Base-by-base conservation (phyloP, 2,888 invertebrate species). In the Nomada fabriciana region DNA sequence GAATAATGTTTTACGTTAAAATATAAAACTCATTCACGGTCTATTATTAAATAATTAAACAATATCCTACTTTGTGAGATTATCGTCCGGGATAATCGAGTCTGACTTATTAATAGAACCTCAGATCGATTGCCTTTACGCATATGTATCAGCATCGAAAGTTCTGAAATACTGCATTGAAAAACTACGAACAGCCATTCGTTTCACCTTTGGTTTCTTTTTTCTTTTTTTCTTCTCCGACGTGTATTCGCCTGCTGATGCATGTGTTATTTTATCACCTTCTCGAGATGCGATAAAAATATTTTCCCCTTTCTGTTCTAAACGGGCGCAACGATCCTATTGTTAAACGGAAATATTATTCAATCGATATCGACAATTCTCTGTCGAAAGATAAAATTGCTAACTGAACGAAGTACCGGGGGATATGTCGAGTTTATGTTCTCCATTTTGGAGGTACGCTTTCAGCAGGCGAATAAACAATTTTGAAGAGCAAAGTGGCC, bases 1-100 rank as follows among this genome's bases (percentile, higher is more conserved):
- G 55, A 70, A 73, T 47, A 20, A 57, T 9, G 18, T 10, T 53
- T 68, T 73, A 80, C 79, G 81, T 82, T 73, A 61, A 42, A 36
- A 82, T 83, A 86, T 84, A 87, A 81, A 88, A 88, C 82, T 53
- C 69, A 50, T 79, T 70, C 74, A 69, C 78, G 55, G 55, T 76
- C 72, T 86, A 86, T 61, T 83, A 84, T 88, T 85, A 86, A 88
- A 86, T 88, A 83, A 83, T 83, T 74, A 79, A 81, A 86, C 70
- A 76, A 79, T 82, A 82, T 75, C 86, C 75, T 84, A 82, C 82
- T 84, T 71, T 78, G 72, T 70, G 77, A 74, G 74, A 86, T 86
- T 80, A 84, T 86, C 82, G 67, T 57, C 70, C 60, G 76, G 72
- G 77, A 86, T 82, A 86, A 86, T 68, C 72, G 77, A 61, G 73